Conservation (phyloP, 2,888 invertebrate genomes). For the Drosophila percnosoma region DNA sequence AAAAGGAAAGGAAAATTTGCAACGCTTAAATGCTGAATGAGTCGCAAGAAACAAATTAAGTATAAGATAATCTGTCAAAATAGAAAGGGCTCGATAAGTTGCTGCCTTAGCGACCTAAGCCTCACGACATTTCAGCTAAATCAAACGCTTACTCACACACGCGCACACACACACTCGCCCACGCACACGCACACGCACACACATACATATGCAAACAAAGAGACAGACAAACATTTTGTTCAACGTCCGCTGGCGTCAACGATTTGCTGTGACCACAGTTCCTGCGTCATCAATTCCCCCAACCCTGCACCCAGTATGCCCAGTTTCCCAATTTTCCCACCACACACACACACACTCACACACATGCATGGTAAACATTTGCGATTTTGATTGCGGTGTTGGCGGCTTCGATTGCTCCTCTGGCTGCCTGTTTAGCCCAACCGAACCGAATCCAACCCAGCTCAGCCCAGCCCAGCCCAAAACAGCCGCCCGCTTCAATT, state of each 20-base stretch:
- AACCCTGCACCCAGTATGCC: conserved; percentile 10
- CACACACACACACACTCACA: conserved; percentile 2
- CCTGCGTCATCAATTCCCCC: background rate
- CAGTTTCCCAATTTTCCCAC: conserved; percentile 50
- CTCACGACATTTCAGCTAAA: conserved; percentile 12
- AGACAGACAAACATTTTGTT: conserved; percentile 43
- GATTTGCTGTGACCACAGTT: conserved; percentile 37
- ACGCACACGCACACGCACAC: background rate
- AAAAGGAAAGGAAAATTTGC: background rate
- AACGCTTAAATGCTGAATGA: background rate
- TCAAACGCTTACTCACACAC: conserved; percentile 6
- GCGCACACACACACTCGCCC: background rate
- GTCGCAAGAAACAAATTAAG: background rate
- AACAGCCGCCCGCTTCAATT: background rate
- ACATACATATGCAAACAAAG: conserved; percentile 16
- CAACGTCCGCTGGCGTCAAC: conserved; percentile 31
- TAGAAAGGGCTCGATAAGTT: conserved; percentile 14
- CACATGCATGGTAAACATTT: conserved; percentile 46
- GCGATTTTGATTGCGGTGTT: conserved; percentile 57
- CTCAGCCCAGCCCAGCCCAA: background rate
- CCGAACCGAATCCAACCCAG: background rate
- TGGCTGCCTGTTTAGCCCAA: conserved; percentile 21
- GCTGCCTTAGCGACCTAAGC: conserved; percentile 8
- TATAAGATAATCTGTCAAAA: conserved; percentile 4
- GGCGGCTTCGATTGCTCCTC: conserved; percentile 59